Evolutionary conservation across 2,888 invertebrate species (phyloP).

Genomic region (Dryobotodes eremita): DNA sequence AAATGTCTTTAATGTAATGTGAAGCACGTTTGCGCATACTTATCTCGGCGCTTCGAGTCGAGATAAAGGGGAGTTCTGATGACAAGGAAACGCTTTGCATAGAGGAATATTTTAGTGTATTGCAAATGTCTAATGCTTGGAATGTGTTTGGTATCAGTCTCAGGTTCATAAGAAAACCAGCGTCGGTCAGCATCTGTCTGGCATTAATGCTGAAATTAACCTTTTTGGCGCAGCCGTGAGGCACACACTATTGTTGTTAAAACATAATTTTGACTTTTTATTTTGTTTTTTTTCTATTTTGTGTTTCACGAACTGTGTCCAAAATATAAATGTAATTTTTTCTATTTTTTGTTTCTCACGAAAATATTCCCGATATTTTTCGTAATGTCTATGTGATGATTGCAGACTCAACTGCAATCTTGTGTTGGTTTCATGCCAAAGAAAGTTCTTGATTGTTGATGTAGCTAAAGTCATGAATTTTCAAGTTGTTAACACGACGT

Average conservation of each 20-base stretch:
- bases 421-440: neutral
- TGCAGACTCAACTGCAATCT: neutral
- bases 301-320: too few relatives aligned
- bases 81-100: neutral
- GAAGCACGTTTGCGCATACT: slow-evolving; percentile 54
- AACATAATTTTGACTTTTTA: too few relatives aligned
- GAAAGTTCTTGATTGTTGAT: neutral
- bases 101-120: neutral
- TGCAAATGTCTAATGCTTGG: neutral
- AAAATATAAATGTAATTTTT: too few relatives aligned
- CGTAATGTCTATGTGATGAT: too few relatives aligned
- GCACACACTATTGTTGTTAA: too few relatives aligned
- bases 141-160: neutral
- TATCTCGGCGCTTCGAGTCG: slow-evolving; percentile 49
- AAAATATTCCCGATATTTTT: neutral
- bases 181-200: too few relatives aligned
- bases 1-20: slow-evolving; percentile 62
- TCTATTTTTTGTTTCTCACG: neutral
- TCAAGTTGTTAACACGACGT: neutral
- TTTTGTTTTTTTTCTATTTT: too few relatives aligned
- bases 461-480: neutral
- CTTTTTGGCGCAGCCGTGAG: too few relatives aligned
- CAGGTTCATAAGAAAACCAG: too few relatives aligned
- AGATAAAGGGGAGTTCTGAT: slow-evolving; percentile 44
- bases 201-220: too few relatives aligned